Evolutionary conservation across 2,797 vertebrate species (phyloP).

Genomic region (Buphagus erythrorhynchus): DNA sequence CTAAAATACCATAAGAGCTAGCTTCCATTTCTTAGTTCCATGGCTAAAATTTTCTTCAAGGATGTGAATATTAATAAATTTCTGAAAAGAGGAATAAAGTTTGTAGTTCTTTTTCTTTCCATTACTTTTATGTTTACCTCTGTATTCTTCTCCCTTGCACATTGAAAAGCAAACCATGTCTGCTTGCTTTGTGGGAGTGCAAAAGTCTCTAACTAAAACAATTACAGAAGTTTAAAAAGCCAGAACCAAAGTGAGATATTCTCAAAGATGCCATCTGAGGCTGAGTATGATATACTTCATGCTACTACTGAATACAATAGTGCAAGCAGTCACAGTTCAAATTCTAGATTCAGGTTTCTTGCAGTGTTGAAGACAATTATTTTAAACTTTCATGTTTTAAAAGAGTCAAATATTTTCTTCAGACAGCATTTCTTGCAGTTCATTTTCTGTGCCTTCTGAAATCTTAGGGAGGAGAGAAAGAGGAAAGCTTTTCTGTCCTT

Average conservation of each 20-base stretch:
- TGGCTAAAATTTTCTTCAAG: background rate
- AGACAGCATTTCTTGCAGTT: background rate
- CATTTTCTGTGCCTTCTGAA: background rate
- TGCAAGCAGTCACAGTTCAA: background rate
- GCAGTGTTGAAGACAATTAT: background rate
- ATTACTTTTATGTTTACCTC: background rate
- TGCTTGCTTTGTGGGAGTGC: background rate
- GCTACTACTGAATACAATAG: background rate
- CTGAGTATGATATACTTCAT: background rate
- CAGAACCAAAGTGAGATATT: background rate
- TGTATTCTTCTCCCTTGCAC: background rate
- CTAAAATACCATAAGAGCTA: background rate
- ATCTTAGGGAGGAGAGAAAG: background rate
- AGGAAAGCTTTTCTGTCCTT: background rate
- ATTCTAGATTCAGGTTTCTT: background rate
- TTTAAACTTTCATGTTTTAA: background rate
- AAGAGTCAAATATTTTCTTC: background rate
- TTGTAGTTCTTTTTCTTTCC: background rate
- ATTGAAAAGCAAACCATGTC: background rate
- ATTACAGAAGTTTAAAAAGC: background rate
- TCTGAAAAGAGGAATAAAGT: background rate
- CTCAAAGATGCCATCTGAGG: background rate
- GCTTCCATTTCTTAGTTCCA: background rate
- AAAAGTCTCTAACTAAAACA: background rate
- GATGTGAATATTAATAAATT: background rate